Evolutionary conservation across 2,113 vertebrate genomes (phyloP).

Genomic region (Barbus barbus): DNA sequence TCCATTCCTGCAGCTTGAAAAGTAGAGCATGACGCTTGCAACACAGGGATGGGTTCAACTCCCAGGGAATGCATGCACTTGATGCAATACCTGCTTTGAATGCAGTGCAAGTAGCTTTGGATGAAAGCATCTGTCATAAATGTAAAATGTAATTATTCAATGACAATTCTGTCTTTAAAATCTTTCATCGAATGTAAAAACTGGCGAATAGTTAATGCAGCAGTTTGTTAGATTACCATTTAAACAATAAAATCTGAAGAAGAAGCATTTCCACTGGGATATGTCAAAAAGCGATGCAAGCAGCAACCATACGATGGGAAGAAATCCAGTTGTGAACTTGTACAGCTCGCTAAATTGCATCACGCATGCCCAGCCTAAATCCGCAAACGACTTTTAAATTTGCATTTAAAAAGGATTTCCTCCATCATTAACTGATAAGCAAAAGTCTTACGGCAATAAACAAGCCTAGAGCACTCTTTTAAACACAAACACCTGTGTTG

Average conservation of each 20-base stretch:
- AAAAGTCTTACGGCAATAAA: conserved; percentile 3
- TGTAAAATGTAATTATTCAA: not conserved
- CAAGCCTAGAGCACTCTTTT: not conserved
- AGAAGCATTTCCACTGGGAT: not conserved
- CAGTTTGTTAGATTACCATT: not conserved
- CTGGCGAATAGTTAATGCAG: not conserved
- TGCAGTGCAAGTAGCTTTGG: not conserved
- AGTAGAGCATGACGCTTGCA: not conserved
- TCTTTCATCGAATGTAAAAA: not conserved
- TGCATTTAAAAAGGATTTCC: conserved; percentile 26
- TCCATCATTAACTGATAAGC: conserved; percentile 22
- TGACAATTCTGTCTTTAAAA: not conserved
- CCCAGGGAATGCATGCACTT: not conserved
- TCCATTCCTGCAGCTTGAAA: not conserved
- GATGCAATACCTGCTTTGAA: not conserved
- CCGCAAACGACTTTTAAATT: not conserved
- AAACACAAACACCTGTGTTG: not conserved
- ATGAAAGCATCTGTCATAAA: not conserved
- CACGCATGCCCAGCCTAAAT: not conserved
- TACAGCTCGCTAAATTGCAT: not conserved
- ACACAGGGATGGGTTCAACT: not conserved
- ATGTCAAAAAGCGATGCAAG: not conserved
- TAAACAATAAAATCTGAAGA: not conserved
- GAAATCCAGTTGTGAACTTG: not conserved
- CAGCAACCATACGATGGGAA: not conserved